Evolutionary conservation across 2,113 vertebrate genomes (phyloP), one percentile per base, ranked within the genome.

Genomic region (Campylomormyrus numenius): DNA sequence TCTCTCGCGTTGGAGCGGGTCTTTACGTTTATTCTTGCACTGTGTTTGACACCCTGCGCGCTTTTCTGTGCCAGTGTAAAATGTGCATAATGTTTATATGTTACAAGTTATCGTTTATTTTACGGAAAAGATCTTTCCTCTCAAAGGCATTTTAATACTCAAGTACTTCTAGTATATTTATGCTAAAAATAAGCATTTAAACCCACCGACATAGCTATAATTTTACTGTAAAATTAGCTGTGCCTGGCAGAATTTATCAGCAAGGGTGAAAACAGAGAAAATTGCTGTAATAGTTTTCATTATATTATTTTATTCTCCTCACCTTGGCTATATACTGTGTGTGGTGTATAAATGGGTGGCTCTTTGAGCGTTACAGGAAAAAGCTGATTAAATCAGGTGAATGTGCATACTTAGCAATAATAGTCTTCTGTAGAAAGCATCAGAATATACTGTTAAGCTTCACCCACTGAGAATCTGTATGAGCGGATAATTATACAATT

Each of bases 331-430:
- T 39, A 42, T 9, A 31, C 87, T 88, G 49, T 62, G 56, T 45
- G 53, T 88, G 5, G 27, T 13, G 31, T 62, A 66, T 88, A 31
- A 42, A 58, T n/a, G 39, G 35, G 39, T 35, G 49, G 50, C 85
- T 87, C 49, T 19, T 35, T 62, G 39, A 62, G 3, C 39, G 42
- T 21, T 62, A 31, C 45, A 8, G 39, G 39, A 58, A 84, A 84
- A 35, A 21, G 35, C 39, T 66, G 56, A 46, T n/a, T 42, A 45
- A 35, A 88, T 46, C 87, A 88, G 21, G 31, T 56, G 9, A 88
- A 66, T n/a, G 56, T 42, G 53, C 56, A 58, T 66, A 88, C 66
- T 88, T 88, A 62, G 87, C 87, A 88, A 88, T 62, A 88, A 88
- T 66, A 31, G 87, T 66, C 53, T 46, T 27, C 56, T 88, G 27